A percentile compares a stretch with the other conserved stretches of the same genome.
Conservation (phyloP, 2,888 invertebrate genomes). For the Dione vanillae region DNA sequence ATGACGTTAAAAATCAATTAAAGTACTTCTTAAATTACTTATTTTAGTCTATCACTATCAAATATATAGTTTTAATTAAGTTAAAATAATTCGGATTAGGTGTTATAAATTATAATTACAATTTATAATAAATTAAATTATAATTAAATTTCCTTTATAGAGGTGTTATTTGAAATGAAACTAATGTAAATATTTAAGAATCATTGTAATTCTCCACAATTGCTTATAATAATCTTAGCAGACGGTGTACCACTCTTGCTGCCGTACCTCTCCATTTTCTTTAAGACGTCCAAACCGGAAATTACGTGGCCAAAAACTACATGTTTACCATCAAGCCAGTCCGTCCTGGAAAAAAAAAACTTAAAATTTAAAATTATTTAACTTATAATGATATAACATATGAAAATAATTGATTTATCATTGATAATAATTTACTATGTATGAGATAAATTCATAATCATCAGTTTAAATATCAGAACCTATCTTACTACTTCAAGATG, state of each 20-base stretch:
- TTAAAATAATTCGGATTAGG: too few species aligned
- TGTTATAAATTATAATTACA: too few species aligned
- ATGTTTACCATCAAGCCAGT: constrained; percentile 97
- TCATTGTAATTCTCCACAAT: constrained; percentile 94
- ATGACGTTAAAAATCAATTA: too few species aligned
- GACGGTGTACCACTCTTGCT: constrained; percentile 91
- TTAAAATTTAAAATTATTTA: not conserved
- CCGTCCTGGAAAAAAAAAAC: constrained; percentile 81
- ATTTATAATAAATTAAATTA: too few species aligned
- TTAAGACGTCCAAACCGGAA: constrained; percentile 95
- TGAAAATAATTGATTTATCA: too few species aligned
- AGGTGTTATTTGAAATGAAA: constrained; percentile 34
- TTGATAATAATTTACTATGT: too few species aligned
- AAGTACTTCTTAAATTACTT: too few species aligned
- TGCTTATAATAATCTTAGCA: constrained; percentile 91
- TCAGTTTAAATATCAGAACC: too few species aligned
- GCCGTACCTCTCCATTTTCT: constrained; percentile 95
- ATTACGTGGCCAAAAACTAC: constrained; percentile 99
- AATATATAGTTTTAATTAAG: too few species aligned
- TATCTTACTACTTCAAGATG: too few species aligned
- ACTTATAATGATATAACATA: not conserved
- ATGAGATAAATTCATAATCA: too few species aligned
- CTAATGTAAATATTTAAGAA: not conserved
- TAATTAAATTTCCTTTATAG: not conserved
- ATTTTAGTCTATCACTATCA: too few species aligned